Base-by-base conservation (phyloP, 2,888 invertebrate genomes). In the Apotomis turbidana region DNA sequence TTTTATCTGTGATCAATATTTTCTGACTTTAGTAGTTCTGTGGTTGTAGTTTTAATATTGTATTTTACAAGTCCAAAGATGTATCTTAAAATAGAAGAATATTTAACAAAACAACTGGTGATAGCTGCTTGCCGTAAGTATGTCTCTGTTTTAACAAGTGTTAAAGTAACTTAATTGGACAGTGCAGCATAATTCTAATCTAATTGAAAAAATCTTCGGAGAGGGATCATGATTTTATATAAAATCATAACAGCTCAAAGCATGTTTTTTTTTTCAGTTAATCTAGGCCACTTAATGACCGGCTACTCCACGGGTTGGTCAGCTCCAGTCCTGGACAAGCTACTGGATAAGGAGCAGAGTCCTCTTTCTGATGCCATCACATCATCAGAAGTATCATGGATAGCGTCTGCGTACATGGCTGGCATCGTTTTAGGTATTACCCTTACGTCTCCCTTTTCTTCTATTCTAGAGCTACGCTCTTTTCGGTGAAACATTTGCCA, bases 231-330 rank as follows among this genome's bases (percentile, higher is more conserved):
- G 27, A 27, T 27, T 27, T 27, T 27, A 27, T 27, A 27, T 27
- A 27, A 27, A 27, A 27, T 27, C 27, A 27, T 27, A 27, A 27
- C 27, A 27, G 27, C 27, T 27, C 27, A 27, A 27, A 27, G 38
- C 8, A 5, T 1, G 0, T 58, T n/a, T 38, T 57, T 6, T 36
- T 41, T 68, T 68, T 12, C 41, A 70, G 70, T 70, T n/a, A 55
- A 62, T 27, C 0, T 70, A 9, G 62, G 62, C 3, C 55, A 63
- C n/a, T 44, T 70, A 5, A 8, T 63, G 5, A 41, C 5, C 12
- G 70, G 70, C 0, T 70, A 70, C 58, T 10, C 58, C 5, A n/a
- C 44, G n/a, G 70, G 70, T 4, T 70, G 63, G 63, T 63, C 58
- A 5, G 57, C 63, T 4, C 70, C 63, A 51, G 51, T 63, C 4